A percentile compares a stretch with the other conserved stretches of the same genome.
Evolutionary conservation across 2,888 invertebrate species (phyloP).

Genomic region (Stegana nigrithorax): DNA sequence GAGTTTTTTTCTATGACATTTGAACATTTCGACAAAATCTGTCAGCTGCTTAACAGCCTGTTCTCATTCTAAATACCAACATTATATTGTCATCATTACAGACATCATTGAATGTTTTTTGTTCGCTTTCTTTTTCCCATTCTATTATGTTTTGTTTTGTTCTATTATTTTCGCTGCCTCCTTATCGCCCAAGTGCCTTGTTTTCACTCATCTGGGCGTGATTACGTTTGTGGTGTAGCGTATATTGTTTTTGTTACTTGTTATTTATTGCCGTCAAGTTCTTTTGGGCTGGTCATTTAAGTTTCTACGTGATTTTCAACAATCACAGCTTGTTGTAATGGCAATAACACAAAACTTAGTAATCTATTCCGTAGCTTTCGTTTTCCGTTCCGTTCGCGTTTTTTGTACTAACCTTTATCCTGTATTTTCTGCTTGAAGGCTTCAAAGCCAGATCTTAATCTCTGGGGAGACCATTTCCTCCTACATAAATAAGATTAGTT

Average conservation of each 20-base stretch:
- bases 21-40: slow-evolving; percentile 42
- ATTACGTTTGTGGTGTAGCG: not conserved
- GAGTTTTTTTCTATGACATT: not conserved
- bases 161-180: not conserved
- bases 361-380: not conserved
- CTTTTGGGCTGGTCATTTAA: slow-evolving; percentile 6
- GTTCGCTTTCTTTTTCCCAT: not conserved
- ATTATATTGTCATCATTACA: slow-evolving; percentile 56
- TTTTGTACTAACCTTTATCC: not conserved
- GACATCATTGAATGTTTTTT: not conserved
- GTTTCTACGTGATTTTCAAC: not conserved
- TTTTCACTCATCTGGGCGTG: no score
- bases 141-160: not conserved
- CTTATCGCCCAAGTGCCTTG: no score
- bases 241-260: not conserved
- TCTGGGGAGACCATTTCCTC: not conserved
- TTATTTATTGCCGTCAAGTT: slow-evolving; percentile 7
- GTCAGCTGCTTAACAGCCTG: slow-evolving; percentile 56
- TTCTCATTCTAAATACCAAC: slow-evolving; percentile 53
- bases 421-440: not conserved
- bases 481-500: not conserved
- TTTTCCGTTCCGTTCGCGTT: not conserved
- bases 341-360: not conserved
- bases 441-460: not conserved
- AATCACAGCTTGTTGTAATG: not conserved